These are phyloP conservation scores for Aspidoscelis tigris DNA, from an alignment of 2,113 vertebrate species.

Conservation along the genomic window DNA sequence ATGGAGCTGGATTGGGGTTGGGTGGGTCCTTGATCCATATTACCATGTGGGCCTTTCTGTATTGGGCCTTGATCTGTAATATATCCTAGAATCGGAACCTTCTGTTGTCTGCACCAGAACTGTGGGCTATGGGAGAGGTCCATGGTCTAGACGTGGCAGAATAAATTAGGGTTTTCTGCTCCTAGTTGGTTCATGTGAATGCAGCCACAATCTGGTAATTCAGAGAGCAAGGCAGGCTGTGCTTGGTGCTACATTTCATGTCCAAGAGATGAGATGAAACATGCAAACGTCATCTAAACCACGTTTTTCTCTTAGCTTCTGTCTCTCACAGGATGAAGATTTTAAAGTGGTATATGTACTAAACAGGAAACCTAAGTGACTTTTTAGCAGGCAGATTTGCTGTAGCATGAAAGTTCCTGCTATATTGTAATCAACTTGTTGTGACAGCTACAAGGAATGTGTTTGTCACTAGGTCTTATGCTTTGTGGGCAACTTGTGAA, in stretches of 20 bases:
- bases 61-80: no score
- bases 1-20: no score
- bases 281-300: background rate
- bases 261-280: background rate
- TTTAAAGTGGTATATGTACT: background rate
- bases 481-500: accelerated
- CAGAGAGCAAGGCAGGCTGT: no score
- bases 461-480: background rate
- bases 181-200: background rate
- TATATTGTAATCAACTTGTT: background rate
- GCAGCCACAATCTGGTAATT: background rate
- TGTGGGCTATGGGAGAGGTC: no score
- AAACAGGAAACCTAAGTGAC: background rate
- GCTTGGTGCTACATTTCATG: no score
- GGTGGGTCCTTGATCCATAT: no score
- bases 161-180: no score
- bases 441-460: background rate
- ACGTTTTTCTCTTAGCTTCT: background rate
- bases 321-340: background rate
- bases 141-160: no score
- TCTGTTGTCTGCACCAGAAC: no score
- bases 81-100: no score
- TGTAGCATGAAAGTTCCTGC: background rate
- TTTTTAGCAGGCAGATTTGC: background rate
- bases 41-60: no score